These are phyloP conservation scores for Stictonetta naevosa DNA, from an alignment of 2,113 vertebrate genomes.

Conservation along the genomic window DNA sequence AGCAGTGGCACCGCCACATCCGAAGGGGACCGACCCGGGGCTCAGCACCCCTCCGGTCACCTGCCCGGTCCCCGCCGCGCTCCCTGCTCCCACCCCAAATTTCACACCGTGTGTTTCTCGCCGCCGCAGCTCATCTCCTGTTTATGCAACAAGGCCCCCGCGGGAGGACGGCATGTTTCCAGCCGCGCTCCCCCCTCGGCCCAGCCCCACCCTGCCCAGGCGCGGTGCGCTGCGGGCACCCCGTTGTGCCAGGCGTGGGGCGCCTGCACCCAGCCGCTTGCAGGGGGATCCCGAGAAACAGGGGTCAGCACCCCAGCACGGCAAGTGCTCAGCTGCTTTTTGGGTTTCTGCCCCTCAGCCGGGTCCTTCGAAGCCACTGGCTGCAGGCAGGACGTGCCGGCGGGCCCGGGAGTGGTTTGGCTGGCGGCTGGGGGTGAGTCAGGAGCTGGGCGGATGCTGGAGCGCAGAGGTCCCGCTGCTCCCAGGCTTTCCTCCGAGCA, in stretches of 20 bases:
- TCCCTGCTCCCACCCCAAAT: neutral
- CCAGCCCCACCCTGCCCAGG: constrained; percentile 40
- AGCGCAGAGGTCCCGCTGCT: neutral
- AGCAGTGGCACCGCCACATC: neutral
- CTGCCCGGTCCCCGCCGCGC: neutral
- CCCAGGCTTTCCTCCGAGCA: constrained; percentile 28
- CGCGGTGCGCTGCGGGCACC: neutral
- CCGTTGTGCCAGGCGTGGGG: fast-evolving
- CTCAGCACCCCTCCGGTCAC: neutral
- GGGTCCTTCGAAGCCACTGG: neutral
- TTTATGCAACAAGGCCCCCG: constrained; percentile 54
- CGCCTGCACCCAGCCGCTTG: fast-evolving
- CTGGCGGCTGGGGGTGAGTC: constrained; percentile 27
- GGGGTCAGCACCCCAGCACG: neutral
- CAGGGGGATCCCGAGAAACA: fast-evolving
- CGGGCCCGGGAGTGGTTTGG: neutral
- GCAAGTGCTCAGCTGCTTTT: neutral
- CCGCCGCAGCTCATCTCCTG: constrained; percentile 42
- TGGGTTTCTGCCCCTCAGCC: neutral
- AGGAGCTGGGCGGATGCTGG: neutral
- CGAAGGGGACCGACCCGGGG: neutral
- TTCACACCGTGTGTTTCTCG: neutral
- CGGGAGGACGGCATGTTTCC: constrained; percentile 56
- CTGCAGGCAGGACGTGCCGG: neutral
- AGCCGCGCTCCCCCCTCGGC: neutral